Evolutionary conservation across 2,113 vertebrate species (phyloP).

Genomic region (Bambusicola thoracicus): DNA sequence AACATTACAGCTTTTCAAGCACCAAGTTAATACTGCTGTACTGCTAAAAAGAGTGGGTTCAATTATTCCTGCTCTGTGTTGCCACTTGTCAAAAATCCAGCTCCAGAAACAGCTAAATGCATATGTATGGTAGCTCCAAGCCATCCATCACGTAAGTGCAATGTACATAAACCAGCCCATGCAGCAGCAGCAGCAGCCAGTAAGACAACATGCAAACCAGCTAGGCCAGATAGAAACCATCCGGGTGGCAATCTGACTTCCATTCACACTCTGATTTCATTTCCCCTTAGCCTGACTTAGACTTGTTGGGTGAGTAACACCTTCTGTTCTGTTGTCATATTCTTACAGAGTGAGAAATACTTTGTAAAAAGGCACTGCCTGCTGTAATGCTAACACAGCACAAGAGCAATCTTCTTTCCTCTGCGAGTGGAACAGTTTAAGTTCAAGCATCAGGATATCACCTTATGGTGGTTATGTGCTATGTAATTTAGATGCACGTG

Average conservation of each 20-base stretch:
- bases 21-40: accelerated
- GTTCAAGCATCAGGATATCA: neutral
- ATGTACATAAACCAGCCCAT: neutral
- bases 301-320: neutral
- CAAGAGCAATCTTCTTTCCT: neutral
- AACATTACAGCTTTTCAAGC: neutral
- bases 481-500: neutral
- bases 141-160: neutral
- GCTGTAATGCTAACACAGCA: accelerated
- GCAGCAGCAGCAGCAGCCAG: neutral
- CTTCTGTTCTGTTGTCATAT: neutral
- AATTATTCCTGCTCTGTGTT: neutral
- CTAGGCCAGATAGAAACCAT: neutral
- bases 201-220: neutral
- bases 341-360: neutral
- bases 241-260: neutral
- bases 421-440: neutral
- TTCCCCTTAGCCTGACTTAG: neutral
- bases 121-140: neutral
- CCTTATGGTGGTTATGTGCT: neutral
- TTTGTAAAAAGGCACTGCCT: neutral
- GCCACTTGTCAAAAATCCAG: neutral
- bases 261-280: accelerated
- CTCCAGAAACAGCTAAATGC: neutral
- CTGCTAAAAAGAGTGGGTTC: neutral